A percentile compares a stretch with the other conserved stretches of the same genome.
Evolutionary conservation across 1,140 invertebrate species (phyloP).

Genomic region (Vanessa tameamea): DNA sequence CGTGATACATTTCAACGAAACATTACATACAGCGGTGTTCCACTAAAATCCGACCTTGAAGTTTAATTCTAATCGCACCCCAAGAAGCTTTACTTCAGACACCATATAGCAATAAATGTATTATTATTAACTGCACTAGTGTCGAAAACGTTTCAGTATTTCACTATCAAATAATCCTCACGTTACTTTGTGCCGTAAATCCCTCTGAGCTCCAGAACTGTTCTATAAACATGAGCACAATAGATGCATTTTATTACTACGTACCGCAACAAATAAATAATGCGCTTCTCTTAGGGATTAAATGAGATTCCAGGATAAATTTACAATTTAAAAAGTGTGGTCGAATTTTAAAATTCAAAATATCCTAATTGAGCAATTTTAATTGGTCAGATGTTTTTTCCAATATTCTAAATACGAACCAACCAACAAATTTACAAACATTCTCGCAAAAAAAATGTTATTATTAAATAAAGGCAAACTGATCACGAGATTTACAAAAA

Average conservation of each 20-base stretch:
- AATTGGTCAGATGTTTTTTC: too few relatives aligned
- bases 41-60: too few relatives aligned
- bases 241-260: slow-evolving; percentile 3
- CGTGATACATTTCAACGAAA: too few relatives aligned
- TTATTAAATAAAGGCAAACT: too few relatives aligned
- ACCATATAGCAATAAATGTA: not conserved
- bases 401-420: too few relatives aligned
- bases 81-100: not conserved
- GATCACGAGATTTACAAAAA: too few relatives aligned
- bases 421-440: too few relatives aligned
- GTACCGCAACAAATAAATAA: slow-evolving; percentile 1
- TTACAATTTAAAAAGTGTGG: not conserved
- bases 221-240: not conserved
- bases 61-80: too few relatives aligned
- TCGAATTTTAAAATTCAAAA: not conserved
- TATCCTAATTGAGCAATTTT: too few relatives aligned
- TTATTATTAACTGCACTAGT: not conserved
- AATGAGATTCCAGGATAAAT: not conserved
- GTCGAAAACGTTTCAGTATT: not conserved
- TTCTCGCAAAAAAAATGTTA: too few relatives aligned
- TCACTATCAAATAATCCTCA: slow-evolving; percentile 9
- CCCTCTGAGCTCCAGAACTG: not conserved
- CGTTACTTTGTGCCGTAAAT: not conserved
- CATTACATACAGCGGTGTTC: too few relatives aligned
- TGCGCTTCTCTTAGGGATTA: not conserved